Evolutionary conservation across 1,140 invertebrate genomes (phyloP).

Genomic region (Phenacoccus solenopsis): DNA sequence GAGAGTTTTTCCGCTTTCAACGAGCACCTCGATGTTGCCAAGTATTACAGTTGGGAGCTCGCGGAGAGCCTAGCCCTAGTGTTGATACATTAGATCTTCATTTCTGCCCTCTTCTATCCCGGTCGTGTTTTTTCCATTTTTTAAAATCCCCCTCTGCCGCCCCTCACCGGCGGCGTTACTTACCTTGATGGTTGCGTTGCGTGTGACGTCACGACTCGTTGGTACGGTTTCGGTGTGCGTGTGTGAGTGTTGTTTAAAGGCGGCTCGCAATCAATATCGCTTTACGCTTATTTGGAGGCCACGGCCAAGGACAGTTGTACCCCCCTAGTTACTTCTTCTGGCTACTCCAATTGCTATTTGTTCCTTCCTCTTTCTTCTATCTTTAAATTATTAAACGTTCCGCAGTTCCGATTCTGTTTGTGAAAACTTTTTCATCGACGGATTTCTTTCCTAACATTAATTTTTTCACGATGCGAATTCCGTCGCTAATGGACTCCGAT

Average conservation of each 20-base stretch:
- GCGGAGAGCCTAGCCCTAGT: neutral
- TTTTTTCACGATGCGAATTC: neutral
- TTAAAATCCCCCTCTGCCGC: too few species aligned
- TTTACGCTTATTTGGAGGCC: constrained; percentile 16
- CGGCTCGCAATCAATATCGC: constrained; percentile 9
- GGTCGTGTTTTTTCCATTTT: neutral
- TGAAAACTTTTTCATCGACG: neutral
- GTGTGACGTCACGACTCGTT: neutral
- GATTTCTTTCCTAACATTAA: neutral
- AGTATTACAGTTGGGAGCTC: neutral
- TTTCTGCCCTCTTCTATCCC: neutral
- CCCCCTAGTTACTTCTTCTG: neutral
- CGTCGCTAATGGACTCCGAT: too few species aligned
- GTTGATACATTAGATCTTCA: neutral
- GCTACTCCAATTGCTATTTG: neutral
- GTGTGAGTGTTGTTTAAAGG: neutral
- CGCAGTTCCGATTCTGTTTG: constrained; percentile 7
- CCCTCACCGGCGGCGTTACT: neutral
- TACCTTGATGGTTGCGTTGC: neutral
- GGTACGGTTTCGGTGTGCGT: neutral
- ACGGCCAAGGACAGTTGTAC: constrained; percentile 10
- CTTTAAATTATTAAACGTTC: constrained; percentile 12
- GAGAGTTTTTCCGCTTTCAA: neutral
- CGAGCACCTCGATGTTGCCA: neutral
- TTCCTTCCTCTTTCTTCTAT: neutral